Base-by-base conservation (phyloP, 2,797 vertebrate genomes). In the Sebastes kiyomatsui region DNA sequence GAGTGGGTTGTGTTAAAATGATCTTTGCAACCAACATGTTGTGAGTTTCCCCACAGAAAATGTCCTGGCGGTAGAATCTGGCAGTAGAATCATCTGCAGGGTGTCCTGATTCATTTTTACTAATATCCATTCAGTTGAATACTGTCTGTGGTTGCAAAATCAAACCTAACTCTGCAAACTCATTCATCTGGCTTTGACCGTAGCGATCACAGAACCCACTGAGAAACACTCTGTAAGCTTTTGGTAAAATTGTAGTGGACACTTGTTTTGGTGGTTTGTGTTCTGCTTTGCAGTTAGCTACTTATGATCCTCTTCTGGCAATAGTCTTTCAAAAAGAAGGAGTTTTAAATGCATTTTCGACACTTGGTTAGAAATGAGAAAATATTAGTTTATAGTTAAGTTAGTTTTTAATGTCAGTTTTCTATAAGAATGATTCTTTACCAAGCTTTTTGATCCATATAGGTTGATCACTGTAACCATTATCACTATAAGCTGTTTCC, bases 21-120 rank as follows among this genome's bases (percentile, higher is more conserved):
- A 87, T 71, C 80, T 87, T 81, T 88, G 75, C 72, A 85, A 81
- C 68, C 66, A 68, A 84, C 89, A 87, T 85, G 81, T 87, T 87
- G 84, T 76, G 75, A 88, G 80, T 85, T 88, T 90, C 75, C 79
- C 83, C 81, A 88, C 79, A 88, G 83, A 82, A 84, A 86, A 82
- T 64, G 60, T 87, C 79, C 82, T 85, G 81, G 81, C 77, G 77
- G 67, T 28, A 42, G 27, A 70, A 64, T 72, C 68, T 88, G 83
- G 76, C 85, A 75, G 54, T 55, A 13, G 22, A 38, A 69, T 75
- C 56, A 25, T 85, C 49, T 54, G n/a, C 70, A 78, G 60, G 56
- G 76, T 80, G 75, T 80, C 56, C 38, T 56, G 62, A 70, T 84
- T 82, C 58, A 82, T 27, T 42, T 82, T 70, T 67, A 70, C 68